These are phyloP conservation scores for Malachius bipustulatus DNA, from an alignment of 2,888 invertebrate genomes.

Conservation along the genomic window DNA sequence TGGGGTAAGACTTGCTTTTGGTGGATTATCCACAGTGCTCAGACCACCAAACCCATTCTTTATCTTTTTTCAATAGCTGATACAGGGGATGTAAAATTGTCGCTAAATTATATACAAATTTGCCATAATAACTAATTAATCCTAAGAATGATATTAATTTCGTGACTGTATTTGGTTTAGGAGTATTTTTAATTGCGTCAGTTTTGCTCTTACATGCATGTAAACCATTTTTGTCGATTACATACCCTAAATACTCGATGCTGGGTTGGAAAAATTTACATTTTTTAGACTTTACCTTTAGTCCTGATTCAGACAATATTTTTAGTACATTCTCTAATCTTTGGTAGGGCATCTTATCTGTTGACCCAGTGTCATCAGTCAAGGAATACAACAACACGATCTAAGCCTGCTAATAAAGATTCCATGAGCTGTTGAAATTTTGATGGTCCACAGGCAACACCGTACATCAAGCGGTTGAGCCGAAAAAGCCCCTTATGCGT, in stretches of 20 bases:
- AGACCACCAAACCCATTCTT: too few relatives aligned
- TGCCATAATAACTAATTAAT: constrained; percentile 10
- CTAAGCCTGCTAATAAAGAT: constrained; percentile 18
- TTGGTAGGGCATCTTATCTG: constrained; percentile 13
- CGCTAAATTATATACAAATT: constrained; percentile 8
- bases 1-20: too few relatives aligned
- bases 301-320: constrained; percentile 11
- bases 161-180: constrained; percentile 4
- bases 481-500: constrained; percentile 15
- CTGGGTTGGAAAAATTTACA: constrained; percentile 19
- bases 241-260: constrained; percentile 16
- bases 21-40: too few relatives aligned
- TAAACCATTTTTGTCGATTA: constrained; percentile 10
- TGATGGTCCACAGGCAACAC: constrained; percentile 19
- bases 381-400: constrained; percentile 15
- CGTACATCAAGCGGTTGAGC: constrained; percentile 11
- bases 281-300: constrained; percentile 18
- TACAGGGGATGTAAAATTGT: constrained; percentile 4
- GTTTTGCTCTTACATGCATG: constrained; percentile 9
- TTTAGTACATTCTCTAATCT: constrained; percentile 4
- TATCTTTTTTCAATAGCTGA: constrained; percentile 4
- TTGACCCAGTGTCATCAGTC: constrained; percentile 19
- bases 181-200: constrained; percentile 6
- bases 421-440: constrained; percentile 24
- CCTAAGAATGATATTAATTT: constrained; percentile 10